Evolutionary conservation across 30 jellyfish, hydroid and myxozoan species (phyloP).

Genomic region (Pelagia noctiluca): DNA sequence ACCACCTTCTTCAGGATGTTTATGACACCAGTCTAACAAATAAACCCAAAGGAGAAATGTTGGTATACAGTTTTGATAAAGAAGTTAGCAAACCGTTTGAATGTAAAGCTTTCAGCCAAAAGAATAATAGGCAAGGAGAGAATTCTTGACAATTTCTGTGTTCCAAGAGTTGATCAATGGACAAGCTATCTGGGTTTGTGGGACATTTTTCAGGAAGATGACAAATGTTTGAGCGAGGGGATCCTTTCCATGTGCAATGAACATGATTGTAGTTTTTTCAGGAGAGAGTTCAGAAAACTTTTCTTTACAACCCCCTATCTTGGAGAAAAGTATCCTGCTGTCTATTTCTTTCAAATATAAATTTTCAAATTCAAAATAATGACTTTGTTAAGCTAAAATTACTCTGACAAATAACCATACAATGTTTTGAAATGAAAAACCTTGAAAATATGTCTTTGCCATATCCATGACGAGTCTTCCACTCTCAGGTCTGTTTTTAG

Average conservation of each 20-base stretch:
- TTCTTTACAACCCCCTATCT: too few relatives aligned
- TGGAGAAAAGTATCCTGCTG: too few relatives aligned
- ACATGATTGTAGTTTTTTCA: too few relatives aligned
- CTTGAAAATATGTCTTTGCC: slow-evolving; percentile 6
- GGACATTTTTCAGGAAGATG: background rate
- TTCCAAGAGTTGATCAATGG: background rate
- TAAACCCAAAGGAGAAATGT: background rate
- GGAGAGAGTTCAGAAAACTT: too few relatives aligned
- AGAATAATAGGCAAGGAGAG: background rate
- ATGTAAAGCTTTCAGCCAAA: background rate
- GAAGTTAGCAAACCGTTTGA: background rate
- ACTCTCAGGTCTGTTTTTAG: slow-evolving; percentile 2
- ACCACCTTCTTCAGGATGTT: slow-evolving; percentile 10
- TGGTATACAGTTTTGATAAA: background rate
- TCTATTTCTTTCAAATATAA: too few relatives aligned
- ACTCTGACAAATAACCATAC: slow-evolving; percentile 2
- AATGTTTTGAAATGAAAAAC: background rate
- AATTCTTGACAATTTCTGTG: background rate
- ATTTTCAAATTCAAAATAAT: too few relatives aligned
- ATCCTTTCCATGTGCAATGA: too few relatives aligned
- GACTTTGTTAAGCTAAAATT: background rate
- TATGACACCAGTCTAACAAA: slow-evolving; percentile 7
- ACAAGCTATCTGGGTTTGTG: background rate
- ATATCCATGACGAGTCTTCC: slow-evolving; percentile 16
- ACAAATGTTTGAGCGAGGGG: too few relatives aligned